These are phyloP conservation scores for Pangasius mekongensis DNA, from an alignment of 2,797 vertebrate genomes.

Conservation along the genomic window DNA sequence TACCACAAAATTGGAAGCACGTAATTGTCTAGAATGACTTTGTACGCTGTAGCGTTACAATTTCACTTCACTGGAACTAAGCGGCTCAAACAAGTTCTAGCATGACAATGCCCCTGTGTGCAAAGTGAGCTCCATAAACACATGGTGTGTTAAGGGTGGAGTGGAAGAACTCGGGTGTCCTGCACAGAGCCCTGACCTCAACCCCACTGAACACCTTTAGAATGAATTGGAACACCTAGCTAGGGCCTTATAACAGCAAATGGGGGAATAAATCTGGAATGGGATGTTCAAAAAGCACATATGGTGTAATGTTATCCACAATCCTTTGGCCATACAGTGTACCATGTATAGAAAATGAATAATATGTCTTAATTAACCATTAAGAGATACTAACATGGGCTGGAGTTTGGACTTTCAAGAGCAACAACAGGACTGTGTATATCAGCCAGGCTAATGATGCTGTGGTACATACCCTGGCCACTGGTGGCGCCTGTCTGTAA, in stretches of 20 bases:
- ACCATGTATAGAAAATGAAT: not conserved
- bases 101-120: not conserved
- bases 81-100: too few relatives aligned
- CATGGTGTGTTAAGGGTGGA: not conserved
- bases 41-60: not conserved
- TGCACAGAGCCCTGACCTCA: not conserved
- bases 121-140: not conserved
- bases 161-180: too few relatives aligned
- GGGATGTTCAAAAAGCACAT: not conserved
- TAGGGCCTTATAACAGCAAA: not conserved
- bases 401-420: not conserved
- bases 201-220: not conserved
- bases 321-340: not conserved
- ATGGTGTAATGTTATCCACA: not conserved
- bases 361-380: not conserved
- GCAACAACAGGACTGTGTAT: not conserved
- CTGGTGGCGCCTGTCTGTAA: conserved; percentile 88
- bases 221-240: not conserved
- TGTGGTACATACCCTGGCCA: conserved; percentile 80
- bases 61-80: not conserved
- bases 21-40: not conserved
- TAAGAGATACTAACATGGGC: not conserved
- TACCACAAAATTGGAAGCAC: not conserved
- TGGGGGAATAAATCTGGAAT: not conserved
- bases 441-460: not conserved